Evolutionary conservation across 2,113 vertebrate species (phyloP).

Genomic region (Rousettus leschenaultii): DNA sequence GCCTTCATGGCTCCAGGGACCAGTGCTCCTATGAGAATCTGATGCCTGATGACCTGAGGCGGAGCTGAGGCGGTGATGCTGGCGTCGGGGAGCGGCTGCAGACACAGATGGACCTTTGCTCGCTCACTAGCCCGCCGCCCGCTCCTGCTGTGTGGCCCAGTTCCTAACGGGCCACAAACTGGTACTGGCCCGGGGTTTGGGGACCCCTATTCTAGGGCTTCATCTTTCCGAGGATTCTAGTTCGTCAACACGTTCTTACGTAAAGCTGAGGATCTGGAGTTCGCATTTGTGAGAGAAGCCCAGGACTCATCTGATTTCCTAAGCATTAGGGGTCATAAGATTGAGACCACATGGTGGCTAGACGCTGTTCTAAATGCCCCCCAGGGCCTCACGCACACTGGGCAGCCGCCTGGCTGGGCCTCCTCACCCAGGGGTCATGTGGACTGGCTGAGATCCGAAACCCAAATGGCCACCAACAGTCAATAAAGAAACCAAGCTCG

Average conservation of each 20-base stretch:
- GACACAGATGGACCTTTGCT: no score
- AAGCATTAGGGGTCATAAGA: not conserved
- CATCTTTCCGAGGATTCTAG: not conserved
- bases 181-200: no score
- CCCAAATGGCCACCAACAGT: not conserved
- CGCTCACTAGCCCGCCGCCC: no score
- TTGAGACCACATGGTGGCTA: not conserved
- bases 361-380: accelerated
- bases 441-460: not conserved
- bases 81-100: no score
- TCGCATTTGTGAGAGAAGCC: not conserved
- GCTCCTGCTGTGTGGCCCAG: no score
- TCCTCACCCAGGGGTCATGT: accelerated
- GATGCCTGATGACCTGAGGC: no score
- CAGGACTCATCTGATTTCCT: not conserved
- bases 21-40: no score
- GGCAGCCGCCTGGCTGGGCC: not conserved
- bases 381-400: accelerated
- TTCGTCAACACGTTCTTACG: not conserved
- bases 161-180: no score
- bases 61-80: no score
- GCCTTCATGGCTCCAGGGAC: no score
- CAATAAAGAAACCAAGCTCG: no score
- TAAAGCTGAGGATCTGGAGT: not conserved
- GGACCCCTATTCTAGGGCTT: no score